Base-by-base conservation (phyloP, 2,888 invertebrate species). In the Cosmia pyralina region DNA sequence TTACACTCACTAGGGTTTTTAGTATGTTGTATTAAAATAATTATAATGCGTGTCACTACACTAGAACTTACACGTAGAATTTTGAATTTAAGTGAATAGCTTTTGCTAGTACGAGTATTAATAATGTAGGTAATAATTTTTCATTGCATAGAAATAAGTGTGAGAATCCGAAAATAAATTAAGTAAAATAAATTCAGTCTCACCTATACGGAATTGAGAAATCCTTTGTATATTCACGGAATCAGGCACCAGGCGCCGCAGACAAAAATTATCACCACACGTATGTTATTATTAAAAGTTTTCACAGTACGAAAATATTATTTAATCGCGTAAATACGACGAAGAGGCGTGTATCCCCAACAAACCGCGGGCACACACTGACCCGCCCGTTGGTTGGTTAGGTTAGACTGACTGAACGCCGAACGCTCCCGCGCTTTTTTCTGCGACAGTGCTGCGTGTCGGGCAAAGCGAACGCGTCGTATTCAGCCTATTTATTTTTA, bases 291-390 rank as follows among this genome's bases (percentile, higher is more conserved):
- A 82, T 81, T 75, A 62, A 73, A 76, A 80, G 70, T 80, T 67
- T 77, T 74, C 84, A 88, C 89, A 75, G 69, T 77, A 69, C 85
- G 85, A 76, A 80, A 87, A 81, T 86, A 85, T 88, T 85, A 84
- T 84, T 73, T 50, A 77, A 65, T 87, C 88, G 91, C 90, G 86
- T 87, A 80, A 78, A 70, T 84, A 74, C 72, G 72, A 83, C 65
- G 81, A 79, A 83, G 87, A 85, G 87, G 86, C 91, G 89, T 90
- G 89, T 89, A 88, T 81, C 81, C 90, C 79, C 77, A 88, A 78
- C 88, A 85, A 88, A 87, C 82, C 90, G 89, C 92, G 88, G 85
- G 76, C 89, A 90, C 90, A 89, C 86, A 93, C 94, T 94, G 94
- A 76, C 84, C 87, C 68, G 71, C 84, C 87, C 68, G 71, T 59